Evolutionary conservation across 2,888 invertebrate species (phyloP).

Genomic region (Nomada fucata): DNA sequence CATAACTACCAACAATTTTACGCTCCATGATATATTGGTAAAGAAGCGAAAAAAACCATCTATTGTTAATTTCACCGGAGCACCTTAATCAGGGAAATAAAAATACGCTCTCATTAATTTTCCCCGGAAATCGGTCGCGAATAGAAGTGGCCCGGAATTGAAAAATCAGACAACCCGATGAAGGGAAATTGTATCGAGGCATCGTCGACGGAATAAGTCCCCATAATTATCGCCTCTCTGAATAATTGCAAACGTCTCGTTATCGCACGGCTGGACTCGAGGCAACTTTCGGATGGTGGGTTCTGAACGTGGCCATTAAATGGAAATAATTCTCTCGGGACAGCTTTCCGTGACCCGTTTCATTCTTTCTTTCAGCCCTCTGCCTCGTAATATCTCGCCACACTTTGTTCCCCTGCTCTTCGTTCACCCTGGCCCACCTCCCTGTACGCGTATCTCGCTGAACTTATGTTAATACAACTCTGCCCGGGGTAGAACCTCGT

Average conservation of each 20-base stretch:
- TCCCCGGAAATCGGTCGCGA: conserved; percentile 35
- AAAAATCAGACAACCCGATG: conserved; percentile 62
- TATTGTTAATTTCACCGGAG: background rate
- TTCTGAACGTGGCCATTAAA: conserved; percentile 52
- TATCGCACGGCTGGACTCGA: conserved; percentile 53
- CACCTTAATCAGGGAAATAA: conserved; percentile 30
- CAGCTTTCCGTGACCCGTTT: conserved; percentile 68
- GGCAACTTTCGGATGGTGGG: conserved; percentile 8
- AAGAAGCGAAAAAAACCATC: no score
- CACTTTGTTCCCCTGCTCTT: conserved; percentile 27
- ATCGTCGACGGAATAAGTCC: conserved; percentile 54
- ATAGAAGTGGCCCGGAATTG: conserved; percentile 52
- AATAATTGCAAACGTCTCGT: conserved; percentile 72
- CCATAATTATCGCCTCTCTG: conserved; percentile 66
- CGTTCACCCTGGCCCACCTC: conserved; percentile 15
- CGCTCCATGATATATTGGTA: no score
- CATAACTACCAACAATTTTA: background rate
- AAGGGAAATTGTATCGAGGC: conserved; percentile 56
- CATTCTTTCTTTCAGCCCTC: conserved; percentile 52
- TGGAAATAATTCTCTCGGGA: conserved; percentile 69
- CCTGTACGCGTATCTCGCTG: conserved; percentile 53
- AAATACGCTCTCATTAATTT: conserved; percentile 62
- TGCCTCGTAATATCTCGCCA: conserved; percentile 40
- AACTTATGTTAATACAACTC: conserved; percentile 69
- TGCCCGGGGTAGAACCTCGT: conserved; percentile 29